phyloP scores from a whole-genome alignment of 2,797 vertebrate genomes.

The Capromys pilorides region DNA sequence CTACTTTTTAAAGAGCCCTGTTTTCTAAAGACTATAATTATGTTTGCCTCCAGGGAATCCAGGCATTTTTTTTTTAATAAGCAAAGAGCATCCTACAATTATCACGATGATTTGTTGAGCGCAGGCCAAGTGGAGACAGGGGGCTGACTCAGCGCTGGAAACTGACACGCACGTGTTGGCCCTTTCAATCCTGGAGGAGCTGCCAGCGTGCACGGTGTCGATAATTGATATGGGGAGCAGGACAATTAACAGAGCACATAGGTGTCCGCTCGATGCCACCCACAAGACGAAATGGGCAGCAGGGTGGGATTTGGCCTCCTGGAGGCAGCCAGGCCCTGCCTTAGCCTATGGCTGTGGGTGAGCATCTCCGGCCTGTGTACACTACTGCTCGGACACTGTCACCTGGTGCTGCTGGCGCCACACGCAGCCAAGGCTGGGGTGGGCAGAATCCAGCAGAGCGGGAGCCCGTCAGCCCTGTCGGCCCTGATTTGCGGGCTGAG shows the following conservation, averaged over 20 bases:
- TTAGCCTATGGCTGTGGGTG: slow-evolving; percentile 76
- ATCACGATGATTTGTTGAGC: slow-evolving; percentile 77
- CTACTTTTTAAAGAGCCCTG: slow-evolving; percentile 68
- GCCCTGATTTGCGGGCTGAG: slow-evolving; percentile 88
- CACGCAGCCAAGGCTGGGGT: slow-evolving; percentile 65
- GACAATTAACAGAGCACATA: slow-evolving; percentile 78
- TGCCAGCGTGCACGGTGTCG: slow-evolving; percentile 63
- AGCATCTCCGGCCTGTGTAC: slow-evolving; percentile 73
- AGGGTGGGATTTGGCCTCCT: slow-evolving; percentile 67
- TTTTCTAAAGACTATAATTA: slow-evolving; percentile 76
- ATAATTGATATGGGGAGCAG: slow-evolving; percentile 81
- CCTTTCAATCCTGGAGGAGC: slow-evolving; percentile 61
- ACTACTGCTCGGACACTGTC: slow-evolving; percentile 50
- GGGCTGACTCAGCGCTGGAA: slow-evolving; percentile 77
- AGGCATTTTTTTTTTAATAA: slow-evolving; percentile 72
- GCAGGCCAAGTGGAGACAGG: slow-evolving; percentile 56
- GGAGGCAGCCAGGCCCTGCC: slow-evolving; percentile 58
- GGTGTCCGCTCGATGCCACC: slow-evolving; percentile 80
- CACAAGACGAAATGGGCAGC: slow-evolving; percentile 71
- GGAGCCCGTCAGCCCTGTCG: slow-evolving; percentile 76
- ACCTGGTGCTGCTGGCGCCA: slow-evolving; percentile 79
- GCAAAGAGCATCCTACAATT: slow-evolving; percentile 77
- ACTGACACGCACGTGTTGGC: slow-evolving; percentile 67
- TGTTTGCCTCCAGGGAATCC: slow-evolving; percentile 70
- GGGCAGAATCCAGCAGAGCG: slow-evolving; percentile 37